Evolutionary conservation across 2,113 vertebrate species (phyloP), one percentile per base, ranked within the genome.

Genomic region (Tinamus guttatus): DNA sequence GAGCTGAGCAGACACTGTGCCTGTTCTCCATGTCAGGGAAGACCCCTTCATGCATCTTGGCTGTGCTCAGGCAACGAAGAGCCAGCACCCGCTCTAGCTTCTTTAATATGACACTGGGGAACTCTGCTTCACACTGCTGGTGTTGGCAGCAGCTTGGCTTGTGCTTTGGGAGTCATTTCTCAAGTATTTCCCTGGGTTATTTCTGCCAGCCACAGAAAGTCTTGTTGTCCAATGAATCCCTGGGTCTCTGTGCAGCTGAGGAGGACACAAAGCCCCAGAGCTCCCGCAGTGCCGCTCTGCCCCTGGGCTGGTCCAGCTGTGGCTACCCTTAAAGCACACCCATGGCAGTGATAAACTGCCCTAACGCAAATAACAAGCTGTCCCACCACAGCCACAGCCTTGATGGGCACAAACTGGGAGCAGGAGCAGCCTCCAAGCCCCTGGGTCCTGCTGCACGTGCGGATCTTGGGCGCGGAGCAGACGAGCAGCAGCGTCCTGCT

Each of bases 261-360:
- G 8, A 4, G 15, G 43, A 32, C 17, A 2, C 28, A 0, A 22
- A 8, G 34, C 25, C 2, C 1, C 65, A 62, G 79, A 49, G 30
- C 43, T 40, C n/a, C 9, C 51, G 47, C 28, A 15, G 30, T 40
- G n/a, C 40, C 15, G 30, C 43, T 49, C 36, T 20, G 36, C 34
- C 4, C 36, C 49, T 21, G 6, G 63, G 17, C 40, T 22, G 41
- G 14, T 24, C 34, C 27, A 3, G 41, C 19, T 5, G 32, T 8
- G 36, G 32, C 18, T n/a, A 56, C 22, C 54, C 54, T 56, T 30
- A 19, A 16, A 58, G 68, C 1, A 1, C 30, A 12, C 21, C 20
- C 2, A 2, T 5, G 9, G 49, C 56, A 9, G 13, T 0, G 7
- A 8, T 36, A 18, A 51, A 32, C 27, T 76, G 56, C 63, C 25